Evolutionary conservation across 1,140 invertebrate genomes (phyloP).

Genomic region (Triops longicaudatus): DNA sequence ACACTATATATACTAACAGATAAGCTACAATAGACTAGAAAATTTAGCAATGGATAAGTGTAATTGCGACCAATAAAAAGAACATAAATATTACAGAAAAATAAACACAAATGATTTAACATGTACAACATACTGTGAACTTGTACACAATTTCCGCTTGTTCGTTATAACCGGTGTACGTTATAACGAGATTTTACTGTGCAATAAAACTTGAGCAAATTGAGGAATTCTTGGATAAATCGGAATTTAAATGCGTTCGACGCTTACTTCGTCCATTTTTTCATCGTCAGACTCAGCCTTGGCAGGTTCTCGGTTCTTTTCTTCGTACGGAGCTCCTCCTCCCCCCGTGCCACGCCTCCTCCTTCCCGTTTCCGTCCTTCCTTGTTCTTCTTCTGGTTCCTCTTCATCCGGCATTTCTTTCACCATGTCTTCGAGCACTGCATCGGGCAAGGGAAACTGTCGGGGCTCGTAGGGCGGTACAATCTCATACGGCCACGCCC

Average conservation of each 20-base stretch:
- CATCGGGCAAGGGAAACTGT: conserved; percentile 62
- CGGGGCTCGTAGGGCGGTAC: conserved; percentile 59
- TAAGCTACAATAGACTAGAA: too few species aligned
- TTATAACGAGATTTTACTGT: too few species aligned
- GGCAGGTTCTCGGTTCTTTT: not conserved
- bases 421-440: conserved; percentile 59
- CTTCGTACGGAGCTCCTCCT: not conserved
- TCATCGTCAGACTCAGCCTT: not conserved
- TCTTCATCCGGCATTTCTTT: conserved; percentile 56
- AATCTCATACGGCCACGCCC: conserved; percentile 28
- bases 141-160: too few species aligned
- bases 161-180: too few species aligned
- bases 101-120: too few species aligned
- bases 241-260: conserved; percentile 2
- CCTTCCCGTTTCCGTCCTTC: not conserved
- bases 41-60: too few species aligned
- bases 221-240: conserved; percentile 13
- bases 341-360: too few species aligned
- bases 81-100: too few species aligned
- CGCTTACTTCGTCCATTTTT: conserved; percentile 17
- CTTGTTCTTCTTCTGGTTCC: conserved; percentile 35
- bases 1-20: too few species aligned
- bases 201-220: too few species aligned
- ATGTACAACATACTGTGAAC: too few species aligned
- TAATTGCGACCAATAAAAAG: too few species aligned